Percentiles rank a stretch among this genome's conserved stretches.
These are phyloP conservation scores for Paradisaea rubra DNA, from an alignment of 2,113 vertebrate genomes.

Conservation along the genomic window DNA sequence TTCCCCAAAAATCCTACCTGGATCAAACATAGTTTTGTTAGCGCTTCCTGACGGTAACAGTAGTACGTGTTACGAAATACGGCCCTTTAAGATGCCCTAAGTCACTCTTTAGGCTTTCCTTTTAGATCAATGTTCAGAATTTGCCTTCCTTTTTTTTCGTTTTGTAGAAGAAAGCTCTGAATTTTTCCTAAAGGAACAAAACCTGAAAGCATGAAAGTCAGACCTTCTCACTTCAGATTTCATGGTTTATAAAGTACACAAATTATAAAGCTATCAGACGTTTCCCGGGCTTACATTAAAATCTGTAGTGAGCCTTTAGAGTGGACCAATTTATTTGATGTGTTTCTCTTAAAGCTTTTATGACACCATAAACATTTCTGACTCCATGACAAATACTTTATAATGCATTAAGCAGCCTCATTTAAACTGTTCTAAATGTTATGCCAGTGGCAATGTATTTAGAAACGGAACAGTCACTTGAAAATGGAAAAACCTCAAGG, in stretches of 20 bases:
- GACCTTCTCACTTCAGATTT: background rate
- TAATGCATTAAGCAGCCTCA: conserved; percentile 4
- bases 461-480: background rate
- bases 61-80: fast-evolving
- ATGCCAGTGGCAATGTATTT: background rate
- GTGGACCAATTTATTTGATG: conserved; percentile 33
- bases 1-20: background rate
- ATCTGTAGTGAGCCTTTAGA: background rate
- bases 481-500: background rate
- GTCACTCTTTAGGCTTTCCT: background rate
- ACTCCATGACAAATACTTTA: conserved; percentile 15
- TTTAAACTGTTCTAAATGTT: background rate
- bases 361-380: conserved; percentile 42
- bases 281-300: background rate
- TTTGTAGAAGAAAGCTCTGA: background rate
- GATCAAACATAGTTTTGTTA: background rate
- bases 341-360: conserved; percentile 33
- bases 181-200: background rate
- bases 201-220: background rate
- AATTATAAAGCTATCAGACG: conserved; percentile 18
- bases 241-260: background rate
- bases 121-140: background rate
- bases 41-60: fast-evolving
- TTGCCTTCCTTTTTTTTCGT: background rate
- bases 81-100: background rate